A percentile compares a stretch with the other conserved stretches of the same genome.
These are phyloP conservation scores for Corticium candelabrum DNA, from an alignment of 37 sponge, comb jelly and placozoan genomes.

Conservation along the genomic window DNA sequence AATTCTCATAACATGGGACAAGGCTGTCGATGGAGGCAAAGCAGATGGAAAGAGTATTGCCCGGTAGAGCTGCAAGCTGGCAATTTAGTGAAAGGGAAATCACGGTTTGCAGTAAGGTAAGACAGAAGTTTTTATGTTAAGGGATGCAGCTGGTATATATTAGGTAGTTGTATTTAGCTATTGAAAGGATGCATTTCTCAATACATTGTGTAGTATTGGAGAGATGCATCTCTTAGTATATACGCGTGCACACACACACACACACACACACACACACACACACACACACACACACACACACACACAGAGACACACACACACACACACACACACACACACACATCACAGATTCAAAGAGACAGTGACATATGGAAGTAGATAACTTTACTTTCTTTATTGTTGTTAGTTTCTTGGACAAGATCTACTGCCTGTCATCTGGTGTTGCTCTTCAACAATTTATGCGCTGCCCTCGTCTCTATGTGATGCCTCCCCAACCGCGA, in stretches of 20 bases:
- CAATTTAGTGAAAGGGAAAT: not conserved
- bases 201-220: no score
- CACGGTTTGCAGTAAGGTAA: not conserved
- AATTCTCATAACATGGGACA: not conserved
- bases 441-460: slow-evolving; percentile 66
- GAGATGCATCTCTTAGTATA: no score
- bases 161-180: no score
- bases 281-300: no score
- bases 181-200: no score
- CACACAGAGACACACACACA: no score
- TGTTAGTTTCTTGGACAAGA: slow-evolving; percentile 77
- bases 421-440: slow-evolving; percentile 85
- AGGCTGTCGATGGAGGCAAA: not conserved
- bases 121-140: not conserved
- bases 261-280: no score
- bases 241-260: no score
- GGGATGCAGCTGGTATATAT: no score
- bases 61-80: not conserved
- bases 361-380: no score
- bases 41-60: not conserved
- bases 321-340: no score
- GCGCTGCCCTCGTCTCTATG: slow-evolving; percentile 54
- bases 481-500: slow-evolving; percentile 77
- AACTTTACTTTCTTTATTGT: slow-evolving; percentile 2
- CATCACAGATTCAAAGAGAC: no score